Base-by-base conservation (phyloP, 1,140 invertebrate genomes). In the Chrysomallon squamiferum region DNA sequence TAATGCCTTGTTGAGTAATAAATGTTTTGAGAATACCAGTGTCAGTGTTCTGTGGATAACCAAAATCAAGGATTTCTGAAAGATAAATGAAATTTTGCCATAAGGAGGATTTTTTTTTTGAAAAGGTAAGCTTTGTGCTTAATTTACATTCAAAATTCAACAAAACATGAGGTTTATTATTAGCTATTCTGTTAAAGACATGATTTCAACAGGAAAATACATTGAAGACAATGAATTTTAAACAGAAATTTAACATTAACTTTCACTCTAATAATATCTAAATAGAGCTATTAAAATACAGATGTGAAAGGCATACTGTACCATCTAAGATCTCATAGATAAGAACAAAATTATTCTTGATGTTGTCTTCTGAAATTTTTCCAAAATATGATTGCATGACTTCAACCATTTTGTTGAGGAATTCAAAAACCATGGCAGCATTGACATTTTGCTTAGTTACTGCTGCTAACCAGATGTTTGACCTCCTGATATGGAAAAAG, bases 361-460 rank as follows among this genome's bases (percentile, higher is more conserved):
- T 98, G 84, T 99, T 99, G 85, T 99, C 98, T 85, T 99, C 98
- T 0, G 96, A 98, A 63, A 99, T 96, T 87, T 99, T 99, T 59
- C 97, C 97, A 87, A 99, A 99, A 83, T 99, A 99, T 0, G 95
- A 97, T 82, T 98, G 96, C 97, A 99, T 99, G 56, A 99, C 96
- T 84, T 99, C 96, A 72, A 97, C 95, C 83, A 99, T 97, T 87
- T 98, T 98, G n/a, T 98, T 89, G 30, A 99, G 88, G 85, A 99
- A 99, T 87, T 99, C 97, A 86, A 99, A 99, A 25, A 99, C 98
- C 96, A 99, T 99, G 0, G 96, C 95, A 57, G 98, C 98, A 84
- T 99, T 99, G 30, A 99, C 96, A 93, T 99, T 99, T 86, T 99
- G 97, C 86, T 98, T 98, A 3, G 97, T 98, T 1, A 99, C 98